Evolutionary conservation across 2,888 invertebrate genomes (phyloP).

Genomic region (Leptinotarsa juncta): DNA sequence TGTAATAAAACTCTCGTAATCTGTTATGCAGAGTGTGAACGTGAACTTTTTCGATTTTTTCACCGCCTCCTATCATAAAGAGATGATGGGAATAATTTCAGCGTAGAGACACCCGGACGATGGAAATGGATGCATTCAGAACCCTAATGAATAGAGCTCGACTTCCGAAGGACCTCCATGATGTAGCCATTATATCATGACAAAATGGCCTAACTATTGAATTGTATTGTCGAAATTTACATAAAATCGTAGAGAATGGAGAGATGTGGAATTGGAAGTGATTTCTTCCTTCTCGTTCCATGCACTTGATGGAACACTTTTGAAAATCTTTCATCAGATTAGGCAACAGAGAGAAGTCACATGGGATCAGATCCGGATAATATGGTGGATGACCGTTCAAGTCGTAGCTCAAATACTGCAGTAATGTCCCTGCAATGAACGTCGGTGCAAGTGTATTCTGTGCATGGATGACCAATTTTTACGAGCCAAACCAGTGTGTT

Average conservation of each 20-base stretch:
- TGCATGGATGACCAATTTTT: too few relatives aligned
- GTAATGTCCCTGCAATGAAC: too few relatives aligned
- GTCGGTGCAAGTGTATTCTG: too few relatives aligned
- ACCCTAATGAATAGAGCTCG: constrained; percentile 8
- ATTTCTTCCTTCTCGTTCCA: neutral
- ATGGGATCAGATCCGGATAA: too few relatives aligned
- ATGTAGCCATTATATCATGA: constrained; percentile 12
- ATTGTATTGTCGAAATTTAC: constrained; percentile 7
- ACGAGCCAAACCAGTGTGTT: too few relatives aligned
- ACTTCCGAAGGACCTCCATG: neutral
- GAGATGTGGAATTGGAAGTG: neutral
- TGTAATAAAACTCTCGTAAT: constrained; percentile 12
- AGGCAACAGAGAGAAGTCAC: too few relatives aligned
- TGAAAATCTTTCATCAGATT: too few relatives aligned
- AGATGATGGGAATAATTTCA: constrained; percentile 7
- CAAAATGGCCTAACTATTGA: neutral
- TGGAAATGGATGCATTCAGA: neutral
- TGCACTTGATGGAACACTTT: too few relatives aligned
- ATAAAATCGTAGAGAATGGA: neutral
- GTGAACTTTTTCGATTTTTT: constrained; percentile 5
- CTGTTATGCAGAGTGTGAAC: constrained; percentile 17
- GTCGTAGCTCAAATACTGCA: too few relatives aligned
- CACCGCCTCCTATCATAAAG: constrained; percentile 12
- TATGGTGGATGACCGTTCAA: too few relatives aligned
- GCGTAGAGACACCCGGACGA: neutral